Conservation (phyloP, 2,797 vertebrate species). For the Taeniopygia guttata region DNA sequence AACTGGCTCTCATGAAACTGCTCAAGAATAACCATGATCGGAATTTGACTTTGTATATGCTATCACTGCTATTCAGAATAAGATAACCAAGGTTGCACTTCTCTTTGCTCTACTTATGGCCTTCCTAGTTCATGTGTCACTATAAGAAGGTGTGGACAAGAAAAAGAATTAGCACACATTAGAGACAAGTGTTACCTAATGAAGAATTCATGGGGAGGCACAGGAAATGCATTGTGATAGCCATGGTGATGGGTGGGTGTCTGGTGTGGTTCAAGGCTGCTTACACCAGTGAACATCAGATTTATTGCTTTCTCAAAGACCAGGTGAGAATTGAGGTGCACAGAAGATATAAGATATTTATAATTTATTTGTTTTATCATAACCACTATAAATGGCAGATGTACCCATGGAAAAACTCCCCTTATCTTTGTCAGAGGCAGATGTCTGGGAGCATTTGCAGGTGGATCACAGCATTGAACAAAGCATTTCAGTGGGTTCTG, state of each 20-base stretch:
- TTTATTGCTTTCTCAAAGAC: not conserved
- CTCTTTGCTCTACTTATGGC: not conserved
- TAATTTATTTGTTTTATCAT: conserved; percentile 11
- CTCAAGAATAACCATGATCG: not conserved
- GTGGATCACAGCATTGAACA: not conserved
- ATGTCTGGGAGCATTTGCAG: not conserved
- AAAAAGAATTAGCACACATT: not conserved
- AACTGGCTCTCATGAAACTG: not conserved
- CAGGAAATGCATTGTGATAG: not conserved
- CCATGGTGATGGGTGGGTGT: fast-evolving
- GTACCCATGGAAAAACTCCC: not conserved
- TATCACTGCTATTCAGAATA: not conserved
- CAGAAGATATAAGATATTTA: conserved; percentile 4
- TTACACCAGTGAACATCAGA: not conserved
- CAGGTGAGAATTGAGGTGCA: not conserved
- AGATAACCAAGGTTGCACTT: not conserved
- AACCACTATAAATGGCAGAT: not conserved
- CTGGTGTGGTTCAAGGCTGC: not conserved
- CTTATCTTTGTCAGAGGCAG: not conserved
- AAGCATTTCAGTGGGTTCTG: not conserved
- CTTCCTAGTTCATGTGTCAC: not conserved
- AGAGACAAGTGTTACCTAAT: not conserved
- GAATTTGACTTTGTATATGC: not conserved
- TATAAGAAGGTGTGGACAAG: not conserved
- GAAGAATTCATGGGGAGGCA: not conserved